Evolutionary conservation across 2,797 vertebrate species (phyloP), one percentile per base, ranked within the genome.

Genomic region (Enteromius paludinosus): DNA sequence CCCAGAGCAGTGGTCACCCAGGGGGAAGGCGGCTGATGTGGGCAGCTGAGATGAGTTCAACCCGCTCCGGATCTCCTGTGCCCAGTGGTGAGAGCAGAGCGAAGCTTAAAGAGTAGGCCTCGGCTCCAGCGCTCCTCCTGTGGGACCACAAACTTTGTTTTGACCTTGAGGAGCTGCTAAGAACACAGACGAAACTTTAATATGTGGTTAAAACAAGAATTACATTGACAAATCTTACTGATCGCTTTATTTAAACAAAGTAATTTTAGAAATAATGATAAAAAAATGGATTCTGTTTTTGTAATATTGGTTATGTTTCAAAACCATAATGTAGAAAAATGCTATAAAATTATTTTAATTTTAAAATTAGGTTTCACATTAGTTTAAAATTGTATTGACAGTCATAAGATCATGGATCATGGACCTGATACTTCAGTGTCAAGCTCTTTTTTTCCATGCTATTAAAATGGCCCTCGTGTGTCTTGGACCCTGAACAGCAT

Each of bases 1-100:
- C 92, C 92, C 83, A 91, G 92, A 92, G 92, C 89, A 90, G 90
- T 87, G 87, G 85, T 89, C 89, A 92, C 91, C 92, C 90, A 87
- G 15, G 87, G 85, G 89, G 86, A 79, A 87, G 84, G 43, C 88
- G 92, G 92, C 90, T 90, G 87, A 82, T 90, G 90, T 90, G 89
- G 90, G 89, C 87, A 61, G 61, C 79, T 68, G 45, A 90, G 91
- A 90, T 92, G 90, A 77, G 77, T 79, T 68, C 87, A 79, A 54
- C 68, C 83, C 78, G 12, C 71, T 79, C 72, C 25, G 52, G 65
- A 85, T 83, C 74, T 78, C 81, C 59, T 10, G 79, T 69, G 81
- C 68, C 85, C 82, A 84, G 69, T 78, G 78, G 79, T 85, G 84
- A 78, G 54, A 65, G 49, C 25, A n/a, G 65, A 66, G 77, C 3